These are phyloP conservation scores for Triops longicaudatus DNA, from an alignment of 1,140 invertebrate species.

Conservation along the genomic window DNA sequence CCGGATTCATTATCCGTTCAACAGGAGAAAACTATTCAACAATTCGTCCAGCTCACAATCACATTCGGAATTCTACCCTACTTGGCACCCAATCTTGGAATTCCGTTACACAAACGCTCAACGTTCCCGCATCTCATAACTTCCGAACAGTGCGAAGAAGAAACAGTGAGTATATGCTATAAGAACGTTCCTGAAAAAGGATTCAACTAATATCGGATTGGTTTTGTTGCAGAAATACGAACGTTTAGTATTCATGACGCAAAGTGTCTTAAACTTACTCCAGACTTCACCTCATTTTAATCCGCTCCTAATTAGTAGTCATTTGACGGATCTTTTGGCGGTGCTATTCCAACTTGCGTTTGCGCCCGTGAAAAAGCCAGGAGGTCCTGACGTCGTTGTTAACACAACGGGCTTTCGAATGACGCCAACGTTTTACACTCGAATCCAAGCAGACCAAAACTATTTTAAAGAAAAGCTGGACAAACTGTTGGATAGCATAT, in stretches of 20 bases:
- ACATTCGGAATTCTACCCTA: constrained; percentile 55
- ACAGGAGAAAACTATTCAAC: constrained; percentile 38
- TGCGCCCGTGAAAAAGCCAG: constrained; percentile 53
- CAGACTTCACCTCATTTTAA: constrained; percentile 23
- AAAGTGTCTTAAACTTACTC: constrained; percentile 23
- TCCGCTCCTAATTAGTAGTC: constrained; percentile 29
- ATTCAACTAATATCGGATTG: not conserved
- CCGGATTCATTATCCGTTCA: constrained; percentile 36
- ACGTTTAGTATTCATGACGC: constrained; percentile 26
- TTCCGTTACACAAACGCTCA: constrained; percentile 39
- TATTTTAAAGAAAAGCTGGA: constrained; percentile 47
- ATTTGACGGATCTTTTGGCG: constrained; percentile 48
- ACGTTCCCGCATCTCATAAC: constrained; percentile 31
- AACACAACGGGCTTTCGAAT: constrained; percentile 38
- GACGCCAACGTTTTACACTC: constrained; percentile 46
- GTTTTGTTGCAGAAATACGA: constrained; percentile 25
- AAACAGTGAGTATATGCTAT: not conserved
- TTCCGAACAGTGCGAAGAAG: constrained; percentile 18
- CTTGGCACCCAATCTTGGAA: constrained; percentile 55
- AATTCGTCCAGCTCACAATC: constrained; percentile 48
- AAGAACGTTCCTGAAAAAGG: not conserved
- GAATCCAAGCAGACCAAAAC: constrained; percentile 45
- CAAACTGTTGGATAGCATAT: constrained; percentile 47
- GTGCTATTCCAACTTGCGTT: constrained; percentile 59
- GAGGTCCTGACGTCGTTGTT: not conserved